Evolutionary conservation across 1,140 invertebrate species (phyloP), one percentile per base, ranked within the genome.

Genomic region (Trachymyrmex cornetzi): DNA sequence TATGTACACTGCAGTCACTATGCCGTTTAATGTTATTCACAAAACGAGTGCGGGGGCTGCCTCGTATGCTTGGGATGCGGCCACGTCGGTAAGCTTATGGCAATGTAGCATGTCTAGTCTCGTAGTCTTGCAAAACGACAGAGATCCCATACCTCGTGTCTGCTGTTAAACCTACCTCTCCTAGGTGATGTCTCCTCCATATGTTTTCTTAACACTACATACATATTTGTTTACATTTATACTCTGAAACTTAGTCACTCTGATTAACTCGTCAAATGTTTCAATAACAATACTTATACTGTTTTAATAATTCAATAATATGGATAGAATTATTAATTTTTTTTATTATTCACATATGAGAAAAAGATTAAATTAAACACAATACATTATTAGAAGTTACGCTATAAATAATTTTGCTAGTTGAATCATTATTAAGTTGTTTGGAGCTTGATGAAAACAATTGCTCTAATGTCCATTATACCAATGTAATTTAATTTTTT

Each of bases 51-150:
- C 87, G 1, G 84, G 81, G 14, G 80, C 90, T 4, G 71, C 86
- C 55, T 71, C 87, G 11, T 74, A 87, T 5, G 82, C 86, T 30
- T 91, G 87, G 90, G 59, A 77, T 19, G 79, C 90, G 5, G 77
- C 84, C n/a, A 67, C 63, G n/a, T 27, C 88, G 66, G 93, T 94
- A 90, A 94, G 93, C 77, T 69, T 55, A 4, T 38, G 34, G 7
- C 34, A 38, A 38, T 38, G 7, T 92, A 57, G 24, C 22, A 63
- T 11, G 53, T 27, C 27, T 19, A n/a, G 27, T 16, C 16, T 27
- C 27, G 6, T 22, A 19, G 53, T 30, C 55, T 59, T 19, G 16
- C 22, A 19, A 53, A 59, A 5, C 53, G 2, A 67, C 24, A 44
- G 30, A 77, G 12, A 3, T 38, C 4, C 53, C 24, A 2, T 14